Evolutionary conservation across 64 coral and sea anemone genomes (phyloP).

Genomic region (Astreopora myriophthalma): DNA sequence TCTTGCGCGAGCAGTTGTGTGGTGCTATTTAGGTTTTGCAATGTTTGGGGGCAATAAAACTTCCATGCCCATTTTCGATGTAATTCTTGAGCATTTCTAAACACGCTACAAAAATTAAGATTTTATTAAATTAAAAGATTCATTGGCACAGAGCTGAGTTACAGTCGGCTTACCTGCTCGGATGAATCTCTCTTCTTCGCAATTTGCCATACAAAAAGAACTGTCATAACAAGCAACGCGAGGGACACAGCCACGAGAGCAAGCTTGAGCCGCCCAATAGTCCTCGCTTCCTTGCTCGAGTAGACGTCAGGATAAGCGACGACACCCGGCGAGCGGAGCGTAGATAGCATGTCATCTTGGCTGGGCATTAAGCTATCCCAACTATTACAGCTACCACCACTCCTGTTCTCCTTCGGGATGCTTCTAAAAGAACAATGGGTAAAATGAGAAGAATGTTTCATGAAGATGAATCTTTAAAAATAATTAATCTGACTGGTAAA

Average conservation of each 20-base stretch:
- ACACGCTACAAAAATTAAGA: too few species aligned
- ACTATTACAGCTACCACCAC: neutral
- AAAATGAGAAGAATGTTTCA: neutral
- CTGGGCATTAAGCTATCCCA: constrained; percentile 3
- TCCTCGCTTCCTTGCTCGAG: constrained; percentile 34
- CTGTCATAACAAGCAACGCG: constrained; percentile 59
- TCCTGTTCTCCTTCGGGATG: neutral
- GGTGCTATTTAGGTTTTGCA: too few species aligned
- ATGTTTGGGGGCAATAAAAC: too few species aligned
- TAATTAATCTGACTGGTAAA: too few species aligned
- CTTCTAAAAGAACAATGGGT: constrained; percentile 3
- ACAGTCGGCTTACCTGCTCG: constrained; percentile 25
- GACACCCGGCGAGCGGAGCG: neutral
- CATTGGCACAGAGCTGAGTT: too few species aligned
- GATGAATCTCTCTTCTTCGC: neutral
- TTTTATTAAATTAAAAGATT: too few species aligned
- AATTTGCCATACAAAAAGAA: constrained; percentile 72
- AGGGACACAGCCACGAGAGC: constrained; percentile 40
- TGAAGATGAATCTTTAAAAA: too few species aligned
- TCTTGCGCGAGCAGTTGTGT: too few species aligned
- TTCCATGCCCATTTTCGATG: too few species aligned
- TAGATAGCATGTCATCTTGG: neutral
- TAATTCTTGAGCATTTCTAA: too few species aligned
- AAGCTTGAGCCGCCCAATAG: constrained; percentile 64
- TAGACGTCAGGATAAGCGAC: constrained; percentile 33